Evolutionary conservation across 2,888 invertebrate genomes (phyloP).

Genomic region (Silvanus unidentatus): DNA sequence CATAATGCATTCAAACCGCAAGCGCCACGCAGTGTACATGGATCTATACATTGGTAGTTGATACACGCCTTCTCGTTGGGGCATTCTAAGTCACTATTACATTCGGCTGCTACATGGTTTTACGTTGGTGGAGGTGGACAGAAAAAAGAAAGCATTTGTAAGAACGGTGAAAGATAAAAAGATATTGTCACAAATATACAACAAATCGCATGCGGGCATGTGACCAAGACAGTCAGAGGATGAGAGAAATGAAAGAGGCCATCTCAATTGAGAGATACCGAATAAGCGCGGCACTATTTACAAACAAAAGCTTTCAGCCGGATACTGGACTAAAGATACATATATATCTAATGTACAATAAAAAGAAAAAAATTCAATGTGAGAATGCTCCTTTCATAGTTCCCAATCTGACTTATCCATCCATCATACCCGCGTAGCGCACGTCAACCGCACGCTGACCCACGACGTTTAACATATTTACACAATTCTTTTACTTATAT

Average conservation of each 20-base stretch:
- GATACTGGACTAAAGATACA: conserved; percentile 23
- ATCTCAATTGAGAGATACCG: conserved; percentile 40
- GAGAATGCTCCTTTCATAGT: conserved; percentile 73
- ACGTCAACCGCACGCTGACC: conserved; percentile 26
- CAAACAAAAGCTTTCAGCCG: conserved; percentile 47
- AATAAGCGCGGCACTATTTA: conserved; percentile 57
- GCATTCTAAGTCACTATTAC: conserved; percentile 86
- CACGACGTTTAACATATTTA: conserved; percentile 11
- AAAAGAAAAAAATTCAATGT: conserved; percentile 46
- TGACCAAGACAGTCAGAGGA: conserved; percentile 47
- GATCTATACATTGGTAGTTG: conserved; percentile 85
- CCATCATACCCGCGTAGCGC: conserved; percentile 38
- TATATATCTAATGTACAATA: conserved; percentile 32
- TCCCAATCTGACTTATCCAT: conserved; percentile 63
- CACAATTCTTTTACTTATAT: no score
- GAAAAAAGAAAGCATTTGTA: conserved; percentile 65
- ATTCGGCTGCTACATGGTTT: conserved; percentile 57
- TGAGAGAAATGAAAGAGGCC: conserved; percentile 48
- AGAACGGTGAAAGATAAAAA: conserved; percentile 79
- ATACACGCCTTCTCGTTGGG: conserved; percentile 87
- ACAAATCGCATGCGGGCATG: conserved; percentile 55
- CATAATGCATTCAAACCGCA: conserved; percentile 88
- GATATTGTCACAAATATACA: no score
- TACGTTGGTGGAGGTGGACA: conserved; percentile 35
- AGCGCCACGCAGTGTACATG: conserved; percentile 80